These are phyloP conservation scores for Andrena chrysosceles DNA, from an alignment of 2,888 invertebrate genomes.

Conservation along the genomic window DNA sequence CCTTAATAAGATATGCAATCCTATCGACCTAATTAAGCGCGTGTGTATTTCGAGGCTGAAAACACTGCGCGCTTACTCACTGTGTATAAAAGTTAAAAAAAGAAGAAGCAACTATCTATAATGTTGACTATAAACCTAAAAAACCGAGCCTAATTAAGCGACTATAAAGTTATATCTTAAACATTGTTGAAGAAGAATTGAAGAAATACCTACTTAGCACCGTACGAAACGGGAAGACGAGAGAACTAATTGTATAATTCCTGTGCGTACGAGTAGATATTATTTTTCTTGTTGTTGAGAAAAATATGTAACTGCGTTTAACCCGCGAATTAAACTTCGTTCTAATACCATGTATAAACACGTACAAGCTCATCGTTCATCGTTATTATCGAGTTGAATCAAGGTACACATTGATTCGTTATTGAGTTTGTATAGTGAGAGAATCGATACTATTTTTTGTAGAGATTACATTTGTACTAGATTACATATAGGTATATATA, in stretches of 20 bases:
- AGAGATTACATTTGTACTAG: conserved; percentile 59
- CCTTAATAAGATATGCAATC: conserved; percentile 58
- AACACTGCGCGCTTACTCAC: conserved; percentile 31
- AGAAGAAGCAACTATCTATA: conserved; percentile 22
- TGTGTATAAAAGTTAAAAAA: conserved; percentile 22
- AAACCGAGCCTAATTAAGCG: conserved; percentile 48
- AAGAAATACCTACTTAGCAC: conserved; percentile 12
- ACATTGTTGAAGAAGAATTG: conserved; percentile 23
- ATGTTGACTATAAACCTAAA: conserved; percentile 46
- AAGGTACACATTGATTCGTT: conserved; percentile 33
- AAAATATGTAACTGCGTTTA: conserved; percentile 37
- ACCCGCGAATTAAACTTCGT: conserved; percentile 37
- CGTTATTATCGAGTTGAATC: conserved; percentile 11
- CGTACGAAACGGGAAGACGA: neutral
- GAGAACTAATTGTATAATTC: conserved; percentile 46
- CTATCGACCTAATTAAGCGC: conserved; percentile 48
- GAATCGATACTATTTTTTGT: conserved; percentile 62
- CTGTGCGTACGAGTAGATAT: conserved; percentile 52
- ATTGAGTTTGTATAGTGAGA: conserved; percentile 46
- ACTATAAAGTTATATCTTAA: conserved; percentile 34
- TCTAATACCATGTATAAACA: conserved; percentile 21
- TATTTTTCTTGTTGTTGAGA: conserved; percentile 52
- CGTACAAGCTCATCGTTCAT: conserved; percentile 49
- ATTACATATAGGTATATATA: conserved; percentile 40
- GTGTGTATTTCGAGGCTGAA: conserved; percentile 33